phyloP scores from a whole-genome alignment of 2,113 vertebrate species.

The Channa maculata region DNA sequence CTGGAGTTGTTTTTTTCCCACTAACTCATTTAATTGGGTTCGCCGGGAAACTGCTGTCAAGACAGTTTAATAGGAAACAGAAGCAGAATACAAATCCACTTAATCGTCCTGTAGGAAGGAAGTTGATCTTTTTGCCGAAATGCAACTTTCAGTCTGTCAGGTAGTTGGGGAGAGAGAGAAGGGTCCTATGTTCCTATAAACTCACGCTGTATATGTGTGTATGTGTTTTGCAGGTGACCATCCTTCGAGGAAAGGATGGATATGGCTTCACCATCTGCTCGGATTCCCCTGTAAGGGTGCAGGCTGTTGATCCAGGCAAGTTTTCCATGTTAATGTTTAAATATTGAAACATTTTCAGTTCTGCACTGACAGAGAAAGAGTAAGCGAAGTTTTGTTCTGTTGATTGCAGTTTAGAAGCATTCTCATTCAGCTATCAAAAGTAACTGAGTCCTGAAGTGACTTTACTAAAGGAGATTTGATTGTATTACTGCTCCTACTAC shows the following conservation, averaged over 20 bases:
- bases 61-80: constrained; percentile 64
- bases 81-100: constrained; percentile 49
- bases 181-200: background rate
- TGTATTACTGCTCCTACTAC: too few relatives aligned
- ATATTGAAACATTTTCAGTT: background rate
- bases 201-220: constrained; percentile 18
- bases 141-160: constrained; percentile 39
- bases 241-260: constrained; percentile 92
- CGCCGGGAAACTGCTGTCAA: constrained; percentile 58
- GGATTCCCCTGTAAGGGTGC: constrained; percentile 93
- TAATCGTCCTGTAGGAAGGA: constrained; percentile 56
- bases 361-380: background rate
- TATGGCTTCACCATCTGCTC: constrained; percentile 98
- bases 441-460: too few relatives aligned
- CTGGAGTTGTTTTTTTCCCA: constrained; percentile 48
- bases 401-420: background rate
- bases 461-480: too few relatives aligned
- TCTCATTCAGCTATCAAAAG: background rate
- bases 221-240: constrained; percentile 87
- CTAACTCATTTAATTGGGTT: constrained; percentile 58
- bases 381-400: background rate
- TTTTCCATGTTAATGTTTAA: constrained; percentile 28
- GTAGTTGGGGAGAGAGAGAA: background rate
- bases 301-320: constrained; percentile 94
- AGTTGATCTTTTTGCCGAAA: constrained; percentile 48